Base-by-base conservation (phyloP, 2,888 invertebrate genomes). In the Tethea ocularis region DNA sequence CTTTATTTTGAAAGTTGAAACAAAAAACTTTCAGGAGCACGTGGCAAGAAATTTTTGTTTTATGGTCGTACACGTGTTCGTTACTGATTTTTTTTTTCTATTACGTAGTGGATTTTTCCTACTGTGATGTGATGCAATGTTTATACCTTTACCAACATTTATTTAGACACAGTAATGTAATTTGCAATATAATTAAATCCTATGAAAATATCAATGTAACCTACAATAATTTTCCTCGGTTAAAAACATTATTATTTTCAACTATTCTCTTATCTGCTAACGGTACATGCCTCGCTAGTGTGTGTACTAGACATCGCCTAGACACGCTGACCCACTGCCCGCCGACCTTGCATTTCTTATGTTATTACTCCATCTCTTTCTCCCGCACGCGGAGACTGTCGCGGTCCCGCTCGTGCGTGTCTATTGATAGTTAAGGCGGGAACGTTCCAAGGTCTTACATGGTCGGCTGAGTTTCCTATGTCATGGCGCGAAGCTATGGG, bases 291-390 rank as follows among this genome's bases (percentile, higher is more conserved):
- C 61, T 13, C 67, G 63, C 64, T 73, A 80, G 91, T 92, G 92
- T 91, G 92, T 65, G 89, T 86, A 76, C 90, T 91, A 93, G 93
- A 93, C 93, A 81, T 68, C 78, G 85, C 83, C 93, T 93, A 93
- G 93, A 93, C 93, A 78, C 72, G 75, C 78, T 92, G 93, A 93
- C 93, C 93, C 87, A 93, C 86, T 91, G 90, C 82, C 89, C 88
- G 88, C 70, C 83, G 90, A 90, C 91, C 91, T 93, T 91, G 90
- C 82, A 69, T 88, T 88, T 91, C 92, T 92, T 91, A 89, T 91
- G 92, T 91, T 92, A 77, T 90, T 83, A 76, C 74, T 69, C 77
- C 74, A 64, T 86, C 90, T 72, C 86, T 51, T 72, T 90, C 84
- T 22, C 76, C 58, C 86, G 38, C 57, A 41, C 59, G 56, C 64